Percentiles rank a stretch among this genome's conserved stretches.
These are phyloP conservation scores for Vanacampus margaritifer DNA, from an alignment of 2,113 vertebrate species.

Conservation along the genomic window DNA sequence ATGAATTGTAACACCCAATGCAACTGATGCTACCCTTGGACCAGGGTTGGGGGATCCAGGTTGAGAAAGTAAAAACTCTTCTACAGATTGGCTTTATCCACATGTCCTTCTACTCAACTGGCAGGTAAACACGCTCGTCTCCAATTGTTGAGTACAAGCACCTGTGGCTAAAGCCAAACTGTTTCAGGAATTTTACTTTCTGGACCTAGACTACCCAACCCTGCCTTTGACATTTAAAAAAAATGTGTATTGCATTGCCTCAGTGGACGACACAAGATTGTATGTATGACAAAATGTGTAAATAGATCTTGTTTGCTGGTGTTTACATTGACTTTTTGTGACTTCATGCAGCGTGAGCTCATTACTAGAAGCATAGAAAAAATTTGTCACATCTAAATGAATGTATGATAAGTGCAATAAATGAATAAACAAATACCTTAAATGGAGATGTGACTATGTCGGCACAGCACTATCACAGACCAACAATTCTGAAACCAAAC, in stretches of 20 bases:
- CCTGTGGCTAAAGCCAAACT: no score
- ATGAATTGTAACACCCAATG: slow-evolving; percentile 28
- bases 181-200: no score
- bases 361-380: slow-evolving; percentile 19
- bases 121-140: no score
- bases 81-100: no score
- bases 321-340: slow-evolving; percentile 17
- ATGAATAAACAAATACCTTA: slow-evolving; percentile 42
- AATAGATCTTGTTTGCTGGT: slow-evolving; percentile 6
- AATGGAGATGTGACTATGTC: slow-evolving; percentile 12
- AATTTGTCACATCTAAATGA: slow-evolving; percentile 38
- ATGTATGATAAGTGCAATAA: slow-evolving; percentile 52
- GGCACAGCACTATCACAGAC: slow-evolving; percentile 38
- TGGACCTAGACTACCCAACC: no score
- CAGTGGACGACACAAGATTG: not conserved
- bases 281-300: not conserved
- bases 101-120: no score
- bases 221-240: slow-evolving; percentile 18
- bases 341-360: slow-evolving; percentile 36
- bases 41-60: no score
- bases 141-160: no score
- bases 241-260: slow-evolving; percentile 25
- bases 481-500: slow-evolving; percentile 21
- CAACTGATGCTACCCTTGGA: slow-evolving; percentile 5
- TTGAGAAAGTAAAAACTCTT: no score